Conservation (phyloP, 2,113 vertebrate genomes). For the Lynx canadensis region DNA sequence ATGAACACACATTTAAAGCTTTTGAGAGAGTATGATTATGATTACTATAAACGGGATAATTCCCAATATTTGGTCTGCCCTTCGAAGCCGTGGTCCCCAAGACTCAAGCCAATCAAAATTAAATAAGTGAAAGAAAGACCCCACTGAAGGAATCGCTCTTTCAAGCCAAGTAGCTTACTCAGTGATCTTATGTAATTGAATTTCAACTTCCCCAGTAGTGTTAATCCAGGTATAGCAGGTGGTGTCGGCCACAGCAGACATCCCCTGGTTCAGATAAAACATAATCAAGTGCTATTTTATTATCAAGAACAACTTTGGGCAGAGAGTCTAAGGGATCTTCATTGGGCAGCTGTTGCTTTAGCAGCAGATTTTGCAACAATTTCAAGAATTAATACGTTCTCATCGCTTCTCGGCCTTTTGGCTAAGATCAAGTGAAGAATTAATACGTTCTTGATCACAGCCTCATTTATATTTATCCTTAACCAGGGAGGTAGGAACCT, state of each 20-base stretch:
- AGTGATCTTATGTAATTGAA: not conserved
- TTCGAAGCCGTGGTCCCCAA: not conserved
- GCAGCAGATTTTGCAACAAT: not conserved
- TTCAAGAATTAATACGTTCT: not conserved
- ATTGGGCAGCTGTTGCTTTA: not conserved
- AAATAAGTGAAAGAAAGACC: not conserved
- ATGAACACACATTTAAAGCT: not conserved
- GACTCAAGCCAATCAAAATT: not conserved
- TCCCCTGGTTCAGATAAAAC: not conserved
- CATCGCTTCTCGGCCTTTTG: too few species aligned
- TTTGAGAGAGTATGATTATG: not conserved
- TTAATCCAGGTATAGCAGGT: not conserved
- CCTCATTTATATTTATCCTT: not conserved
- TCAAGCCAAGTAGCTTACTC: not conserved
- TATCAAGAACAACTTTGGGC: not conserved
- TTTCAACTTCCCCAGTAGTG: not conserved
- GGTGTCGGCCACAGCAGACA: not conserved
- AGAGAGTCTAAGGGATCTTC: not conserved
- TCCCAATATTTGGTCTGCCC: not conserved
- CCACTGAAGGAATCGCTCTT: not conserved
- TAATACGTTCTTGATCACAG: not conserved
- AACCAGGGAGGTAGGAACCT: not conserved
- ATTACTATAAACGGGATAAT: not conserved
- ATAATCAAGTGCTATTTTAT: not conserved
- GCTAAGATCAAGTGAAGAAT: not conserved